These are phyloP conservation scores for Melinopterus prodromus DNA, from an alignment of 2,888 invertebrate genomes.

Conservation along the genomic window DNA sequence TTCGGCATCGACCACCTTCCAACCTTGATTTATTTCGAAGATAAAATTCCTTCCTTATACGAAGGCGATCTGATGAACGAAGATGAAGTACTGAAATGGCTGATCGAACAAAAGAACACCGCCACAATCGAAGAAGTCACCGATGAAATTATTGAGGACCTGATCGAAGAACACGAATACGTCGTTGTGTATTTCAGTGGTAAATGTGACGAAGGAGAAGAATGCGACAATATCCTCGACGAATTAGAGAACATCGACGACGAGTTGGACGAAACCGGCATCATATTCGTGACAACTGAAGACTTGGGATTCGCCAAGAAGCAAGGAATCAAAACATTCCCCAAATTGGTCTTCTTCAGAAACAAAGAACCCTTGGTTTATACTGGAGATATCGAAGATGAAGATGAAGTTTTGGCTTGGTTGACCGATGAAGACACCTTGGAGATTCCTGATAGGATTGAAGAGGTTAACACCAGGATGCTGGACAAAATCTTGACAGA, in stretches of 20 bases:
- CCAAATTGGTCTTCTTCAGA: constrained; percentile 88
- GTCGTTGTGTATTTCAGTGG: constrained; percentile 95
- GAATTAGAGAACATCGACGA: constrained; percentile 93
- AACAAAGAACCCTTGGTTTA: constrained; percentile 89
- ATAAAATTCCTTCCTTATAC: constrained; percentile 89
- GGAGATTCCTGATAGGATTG: constrained; percentile 91
- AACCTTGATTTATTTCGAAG: constrained; percentile 87
- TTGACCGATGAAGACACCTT: constrained; percentile 89
- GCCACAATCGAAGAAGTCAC: constrained; percentile 95
- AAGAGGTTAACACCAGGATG: constrained; percentile 91
- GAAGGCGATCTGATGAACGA: constrained; percentile 93
- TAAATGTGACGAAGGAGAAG: constrained; percentile 86
- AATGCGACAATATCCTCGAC: constrained; percentile 84
- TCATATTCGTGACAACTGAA: constrained; percentile 93
- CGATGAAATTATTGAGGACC: constrained; percentile 84
- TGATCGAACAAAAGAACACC: constrained; percentile 85
- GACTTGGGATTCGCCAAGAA: constrained; percentile 83
- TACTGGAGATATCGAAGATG: constrained; percentile 85
- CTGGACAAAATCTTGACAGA: constrained; percentile 88
- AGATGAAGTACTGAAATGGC: constrained; percentile 90
- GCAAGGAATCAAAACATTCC: constrained; percentile 84
- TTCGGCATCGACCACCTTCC: constrained; percentile 90
- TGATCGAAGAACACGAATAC: constrained; percentile 91
- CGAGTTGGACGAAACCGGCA: constrained; percentile 91
- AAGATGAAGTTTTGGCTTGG: constrained; percentile 92